These are phyloP conservation scores for Fistularia commersonii DNA, from an alignment of 2,797 vertebrate species.

Conservation along the genomic window DNA sequence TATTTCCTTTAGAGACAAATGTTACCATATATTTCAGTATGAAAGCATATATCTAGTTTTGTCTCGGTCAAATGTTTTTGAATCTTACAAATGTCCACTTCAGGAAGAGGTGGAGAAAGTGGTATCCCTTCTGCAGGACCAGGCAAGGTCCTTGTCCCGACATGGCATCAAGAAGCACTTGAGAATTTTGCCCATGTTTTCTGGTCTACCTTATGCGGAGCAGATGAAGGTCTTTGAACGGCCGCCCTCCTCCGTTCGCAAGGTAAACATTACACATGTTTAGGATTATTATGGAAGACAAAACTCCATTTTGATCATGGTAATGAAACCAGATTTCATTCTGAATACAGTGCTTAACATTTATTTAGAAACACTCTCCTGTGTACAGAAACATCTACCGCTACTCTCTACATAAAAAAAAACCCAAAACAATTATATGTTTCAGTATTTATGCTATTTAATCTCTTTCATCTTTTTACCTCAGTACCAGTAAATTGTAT, in stretches of 20 bases:
- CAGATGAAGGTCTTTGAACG: constrained; percentile 97
- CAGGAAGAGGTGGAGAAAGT: constrained; percentile 98
- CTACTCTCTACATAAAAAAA: too few relatives aligned
- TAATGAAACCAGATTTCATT: too few relatives aligned
- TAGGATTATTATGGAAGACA: too few relatives aligned
- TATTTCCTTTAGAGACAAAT: neutral
- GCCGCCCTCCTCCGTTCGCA: constrained; percentile 84
- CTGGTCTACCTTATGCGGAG: constrained; percentile 89
- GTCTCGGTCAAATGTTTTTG: neutral
- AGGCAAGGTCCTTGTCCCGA: constrained; percentile 87
- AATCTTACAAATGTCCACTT: neutral
- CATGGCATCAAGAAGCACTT: constrained; percentile 94
- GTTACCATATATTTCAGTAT: too few relatives aligned
- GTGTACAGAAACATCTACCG: too few relatives aligned
- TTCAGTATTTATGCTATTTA: too few relatives aligned
- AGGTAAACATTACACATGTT: constrained; percentile 73
- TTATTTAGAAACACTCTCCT: too few relatives aligned
- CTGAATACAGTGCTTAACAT: too few relatives aligned
- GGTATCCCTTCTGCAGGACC: constrained; percentile 89
- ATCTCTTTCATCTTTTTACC: too few relatives aligned
- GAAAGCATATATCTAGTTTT: neutral
- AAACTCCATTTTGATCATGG: too few relatives aligned
- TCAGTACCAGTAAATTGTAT: too few relatives aligned
- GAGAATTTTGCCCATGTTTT: constrained; percentile 94
- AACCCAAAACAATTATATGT: too few relatives aligned